Evolutionary conservation across 2,113 vertebrate genomes (phyloP).

Genomic region (Sphyrna mokarran): DNA sequence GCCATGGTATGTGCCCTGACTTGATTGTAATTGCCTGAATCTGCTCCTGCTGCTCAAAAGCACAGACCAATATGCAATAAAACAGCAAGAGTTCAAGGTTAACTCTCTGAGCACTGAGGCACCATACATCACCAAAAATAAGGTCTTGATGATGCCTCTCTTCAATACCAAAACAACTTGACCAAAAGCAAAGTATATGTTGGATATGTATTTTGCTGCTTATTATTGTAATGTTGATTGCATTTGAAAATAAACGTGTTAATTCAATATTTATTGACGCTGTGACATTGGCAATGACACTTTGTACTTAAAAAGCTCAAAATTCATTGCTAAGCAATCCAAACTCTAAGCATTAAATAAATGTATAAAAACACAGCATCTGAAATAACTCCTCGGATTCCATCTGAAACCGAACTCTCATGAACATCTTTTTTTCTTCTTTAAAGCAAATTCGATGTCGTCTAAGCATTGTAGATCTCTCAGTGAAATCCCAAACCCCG

Average conservation of each 20-base stretch:
- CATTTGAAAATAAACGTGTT: neutral
- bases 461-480: neutral
- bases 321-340: neutral
- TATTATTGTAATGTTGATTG: neutral
- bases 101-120: conserved; percentile 72
- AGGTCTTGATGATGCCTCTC: neutral
- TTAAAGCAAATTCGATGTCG: neutral
- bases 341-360: neutral
- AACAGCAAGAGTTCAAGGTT: conserved; percentile 85
- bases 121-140: conserved; percentile 17
- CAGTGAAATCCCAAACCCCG: neutral
- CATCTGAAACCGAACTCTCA: conserved; percentile 17
- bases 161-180: neutral
- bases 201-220: neutral
- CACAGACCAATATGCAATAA: conserved; percentile 90
- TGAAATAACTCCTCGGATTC: neutral
- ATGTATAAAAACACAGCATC: neutral
- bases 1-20: conserved; percentile 98
- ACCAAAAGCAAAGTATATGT: neutral
- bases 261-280: neutral
- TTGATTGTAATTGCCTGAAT: conserved; percentile 99
- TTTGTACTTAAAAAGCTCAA: neutral
- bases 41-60: conserved; percentile 95
- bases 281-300: neutral
- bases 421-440: neutral